These are phyloP conservation scores for Struthio camelus DNA, from an alignment of 2,113 vertebrate genomes.

Conservation along the genomic window DNA sequence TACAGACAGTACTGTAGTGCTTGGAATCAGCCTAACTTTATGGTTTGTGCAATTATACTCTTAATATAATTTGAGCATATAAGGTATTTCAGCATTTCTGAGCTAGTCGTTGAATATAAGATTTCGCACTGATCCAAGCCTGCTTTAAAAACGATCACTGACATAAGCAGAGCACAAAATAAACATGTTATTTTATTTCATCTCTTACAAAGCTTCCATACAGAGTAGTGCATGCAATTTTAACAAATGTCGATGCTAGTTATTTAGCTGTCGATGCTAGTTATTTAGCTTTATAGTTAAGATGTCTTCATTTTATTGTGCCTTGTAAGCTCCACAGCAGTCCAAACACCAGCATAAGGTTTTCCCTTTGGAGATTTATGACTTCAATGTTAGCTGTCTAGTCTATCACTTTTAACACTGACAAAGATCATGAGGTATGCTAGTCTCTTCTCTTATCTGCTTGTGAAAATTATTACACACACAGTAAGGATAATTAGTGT, in stretches of 20 bases:
- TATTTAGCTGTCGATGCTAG: not conserved
- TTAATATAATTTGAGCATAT: too few relatives aligned
- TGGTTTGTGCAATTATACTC: too few relatives aligned
- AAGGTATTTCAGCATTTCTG: not conserved
- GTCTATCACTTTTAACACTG: conserved; percentile 7
- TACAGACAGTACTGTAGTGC: rapidly evolving
- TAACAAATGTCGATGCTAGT: conserved; percentile 18
- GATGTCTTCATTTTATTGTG: not conserved
- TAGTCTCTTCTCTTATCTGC: conserved; percentile 15
- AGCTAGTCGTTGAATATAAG: rapidly evolving
- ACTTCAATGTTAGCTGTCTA: not conserved
- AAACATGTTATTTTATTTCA: conserved; percentile 71
- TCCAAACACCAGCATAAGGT: not conserved
- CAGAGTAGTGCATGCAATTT: conserved; percentile 65
- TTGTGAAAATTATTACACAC: conserved; percentile 25
- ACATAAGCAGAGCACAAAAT: conserved; percentile 29
- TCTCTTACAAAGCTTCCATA: conserved; percentile 55
- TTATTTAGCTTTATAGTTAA: not conserved
- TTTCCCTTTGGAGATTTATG: not conserved
- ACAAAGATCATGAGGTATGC: conserved; percentile 33
- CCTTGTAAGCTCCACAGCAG: not conserved
- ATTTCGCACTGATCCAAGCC: rapidly evolving
- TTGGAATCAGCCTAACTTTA: not conserved
- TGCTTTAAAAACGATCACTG: not conserved
- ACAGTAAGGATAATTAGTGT: conserved; percentile 51